These are phyloP conservation scores for Protophormia terraenovae DNA, from an alignment of 2,888 invertebrate genomes.

Conservation along the genomic window DNA sequence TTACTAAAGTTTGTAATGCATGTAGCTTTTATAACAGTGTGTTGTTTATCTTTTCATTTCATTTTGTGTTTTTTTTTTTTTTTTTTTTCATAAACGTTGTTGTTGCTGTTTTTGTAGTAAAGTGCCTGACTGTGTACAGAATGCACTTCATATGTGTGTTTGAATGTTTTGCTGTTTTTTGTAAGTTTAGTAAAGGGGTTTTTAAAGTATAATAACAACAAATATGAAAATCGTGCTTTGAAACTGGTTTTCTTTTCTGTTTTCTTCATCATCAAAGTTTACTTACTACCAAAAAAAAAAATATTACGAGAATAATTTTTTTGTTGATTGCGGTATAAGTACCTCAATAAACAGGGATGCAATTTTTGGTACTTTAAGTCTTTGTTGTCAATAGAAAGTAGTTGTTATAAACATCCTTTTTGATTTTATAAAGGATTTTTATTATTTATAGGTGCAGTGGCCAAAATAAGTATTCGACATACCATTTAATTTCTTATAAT, in stretches of 20 bases:
- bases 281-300: conserved; percentile 33
- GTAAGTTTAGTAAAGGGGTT: conserved; percentile 31
- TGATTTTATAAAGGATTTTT: neutral
- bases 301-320: conserved; percentile 10
- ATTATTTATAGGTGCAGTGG: neutral
- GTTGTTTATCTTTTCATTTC: conserved; percentile 55
- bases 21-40: conserved; percentile 10
- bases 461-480: no score
- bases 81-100: conserved; percentile 18
- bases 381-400: conserved; percentile 24
- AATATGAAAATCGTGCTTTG: conserved; percentile 50
- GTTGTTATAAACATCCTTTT: neutral
- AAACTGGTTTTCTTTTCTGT: conserved; percentile 60
- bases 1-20: neutral
- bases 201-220: conserved; percentile 24
- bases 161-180: neutral
- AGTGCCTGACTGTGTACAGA: conserved; percentile 26
- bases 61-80: no score
- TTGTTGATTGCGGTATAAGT: conserved; percentile 11
- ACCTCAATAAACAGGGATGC: conserved; percentile 16
- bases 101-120: conserved; percentile 36
- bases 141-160: neutral
- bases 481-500: no score
- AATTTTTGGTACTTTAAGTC: conserved; percentile 22
- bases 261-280: conserved; percentile 32